Conservation (phyloP, 2,797 vertebrate genomes). For the Austrolebias charrua region DNA sequence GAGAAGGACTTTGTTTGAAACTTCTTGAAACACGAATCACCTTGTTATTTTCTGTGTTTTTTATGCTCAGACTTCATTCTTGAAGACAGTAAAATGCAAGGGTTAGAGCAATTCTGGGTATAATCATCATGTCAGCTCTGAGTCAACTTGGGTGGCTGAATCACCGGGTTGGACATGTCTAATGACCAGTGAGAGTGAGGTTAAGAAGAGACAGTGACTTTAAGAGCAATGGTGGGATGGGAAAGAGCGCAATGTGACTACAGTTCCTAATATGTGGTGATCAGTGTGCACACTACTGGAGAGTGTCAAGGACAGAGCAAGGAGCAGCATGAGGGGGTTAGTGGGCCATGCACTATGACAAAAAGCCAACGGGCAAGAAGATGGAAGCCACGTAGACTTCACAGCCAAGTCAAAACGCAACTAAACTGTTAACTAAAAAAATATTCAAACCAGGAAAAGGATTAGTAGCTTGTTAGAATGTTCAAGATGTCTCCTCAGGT, state of each 20-base stretch:
- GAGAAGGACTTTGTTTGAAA: constrained; percentile 51
- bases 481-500: constrained; percentile 66
- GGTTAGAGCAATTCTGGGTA: constrained; percentile 62
- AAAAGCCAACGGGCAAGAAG: constrained; percentile 82
- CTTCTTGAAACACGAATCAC: constrained; percentile 43
- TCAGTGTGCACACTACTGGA: constrained; percentile 66
- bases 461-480: constrained; percentile 75
- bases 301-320: constrained; percentile 73
- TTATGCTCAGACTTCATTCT: constrained; percentile 39
- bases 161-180: constrained; percentile 61
- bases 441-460: constrained; percentile 69
- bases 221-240: constrained; percentile 77
- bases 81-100: constrained; percentile 60
- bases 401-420: constrained; percentile 83
- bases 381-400: constrained; percentile 83
- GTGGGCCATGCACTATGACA: constrained; percentile 87
- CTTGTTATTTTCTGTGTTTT: constrained; percentile 29
- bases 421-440: constrained; percentile 73
- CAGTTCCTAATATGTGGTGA: constrained; percentile 70
- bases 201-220: constrained; percentile 64
- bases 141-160: constrained; percentile 71
- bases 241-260: constrained; percentile 76
- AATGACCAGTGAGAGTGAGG: constrained; percentile 67
- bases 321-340: constrained; percentile 78
- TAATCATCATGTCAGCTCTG: constrained; percentile 72